These are phyloP conservation scores for Merluccius polli DNA, from an alignment of 2,797 vertebrate genomes.

Conservation along the genomic window DNA sequence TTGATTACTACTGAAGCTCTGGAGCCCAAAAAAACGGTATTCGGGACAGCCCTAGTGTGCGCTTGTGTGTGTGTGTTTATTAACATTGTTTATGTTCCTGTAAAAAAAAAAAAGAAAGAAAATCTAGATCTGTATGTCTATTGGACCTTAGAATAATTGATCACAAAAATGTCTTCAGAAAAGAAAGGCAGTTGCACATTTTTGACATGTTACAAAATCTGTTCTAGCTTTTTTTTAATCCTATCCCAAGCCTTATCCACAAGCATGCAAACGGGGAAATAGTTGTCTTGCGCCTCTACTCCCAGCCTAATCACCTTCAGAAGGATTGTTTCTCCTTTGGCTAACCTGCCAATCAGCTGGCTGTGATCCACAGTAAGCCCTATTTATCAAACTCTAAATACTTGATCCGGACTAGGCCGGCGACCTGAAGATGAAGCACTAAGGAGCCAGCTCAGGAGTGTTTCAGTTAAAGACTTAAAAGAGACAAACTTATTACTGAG, in stretches of 20 bases:
- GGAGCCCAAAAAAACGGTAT: no score
- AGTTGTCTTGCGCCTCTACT: constrained; percentile 74
- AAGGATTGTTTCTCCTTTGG: constrained; percentile 60
- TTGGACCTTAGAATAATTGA: not conserved
- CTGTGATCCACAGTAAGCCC: constrained; percentile 70
- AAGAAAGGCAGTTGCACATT: not conserved
- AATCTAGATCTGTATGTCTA: no score
- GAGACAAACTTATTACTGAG: constrained; percentile 74
- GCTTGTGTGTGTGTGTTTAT: no score
- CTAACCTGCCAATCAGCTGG: constrained; percentile 53
- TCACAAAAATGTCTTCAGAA: not conserved
- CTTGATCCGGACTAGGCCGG: constrained; percentile 77
- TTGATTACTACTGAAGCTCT: no score
- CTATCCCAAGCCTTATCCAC: not conserved
- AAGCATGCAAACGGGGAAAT: constrained; percentile 71
- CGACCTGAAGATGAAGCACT: constrained; percentile 68
- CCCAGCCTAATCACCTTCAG: constrained; percentile 83
- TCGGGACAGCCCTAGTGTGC: no score
- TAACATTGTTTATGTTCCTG: no score
- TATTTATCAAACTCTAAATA: constrained; percentile 79
- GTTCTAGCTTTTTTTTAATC: not conserved
- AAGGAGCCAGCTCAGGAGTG: constrained; percentile 70
- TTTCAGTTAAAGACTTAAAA: constrained; percentile 76
- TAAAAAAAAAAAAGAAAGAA: no score
- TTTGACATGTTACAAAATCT: not conserved